Base-by-base conservation (phyloP, 2,113 vertebrate species). In the Microcebus lehilahytsara region DNA sequence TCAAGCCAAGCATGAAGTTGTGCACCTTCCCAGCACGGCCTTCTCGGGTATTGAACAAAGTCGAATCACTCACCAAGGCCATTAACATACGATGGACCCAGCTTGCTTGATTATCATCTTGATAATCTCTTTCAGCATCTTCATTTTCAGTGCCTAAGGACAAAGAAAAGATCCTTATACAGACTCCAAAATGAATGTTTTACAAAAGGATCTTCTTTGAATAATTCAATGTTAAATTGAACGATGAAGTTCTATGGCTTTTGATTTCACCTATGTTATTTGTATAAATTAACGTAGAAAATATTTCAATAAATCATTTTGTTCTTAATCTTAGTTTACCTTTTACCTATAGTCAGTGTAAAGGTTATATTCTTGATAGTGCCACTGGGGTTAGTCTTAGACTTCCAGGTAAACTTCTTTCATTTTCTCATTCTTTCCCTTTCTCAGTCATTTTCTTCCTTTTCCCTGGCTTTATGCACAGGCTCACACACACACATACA, bases 1-100 rank as follows among this genome's bases (percentile, higher is more conserved):
- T 99, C 93, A 99, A 97, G 56, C 99, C 99, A 98, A 99, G 92
- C 99, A 99, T 99, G 98, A 99, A 99, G 98, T 99, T 99, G 98
- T 99, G 99, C 78, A 99, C 99, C 98, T 99, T 99, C 32, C 99
- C 99, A 0, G 99, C 99, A 0, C 99, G 99, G 9, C 99, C 99
- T 98, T 99, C 99, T 81, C 99, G 98, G 4, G 99, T 99, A 96
- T 99, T 99, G 98, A 99, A 99, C 72, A 99, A 98, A 23, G 99
- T 27, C 0, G 99, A 99, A 40, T 99, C 99, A 3, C 99, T 99
- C 96, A 99, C 98, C 94, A 99, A 96, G 0, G 99, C 99, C 83
- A 99, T 99, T 91, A 99, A 95, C 99, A 99, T 99, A 2, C 99
- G 98, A 66, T 99, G 99, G 42, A 99, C 99, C 99, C 99, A 99